Conservation (phyloP, 1,140 invertebrate species). For the Oryzaephilus surinamensis region DNA sequence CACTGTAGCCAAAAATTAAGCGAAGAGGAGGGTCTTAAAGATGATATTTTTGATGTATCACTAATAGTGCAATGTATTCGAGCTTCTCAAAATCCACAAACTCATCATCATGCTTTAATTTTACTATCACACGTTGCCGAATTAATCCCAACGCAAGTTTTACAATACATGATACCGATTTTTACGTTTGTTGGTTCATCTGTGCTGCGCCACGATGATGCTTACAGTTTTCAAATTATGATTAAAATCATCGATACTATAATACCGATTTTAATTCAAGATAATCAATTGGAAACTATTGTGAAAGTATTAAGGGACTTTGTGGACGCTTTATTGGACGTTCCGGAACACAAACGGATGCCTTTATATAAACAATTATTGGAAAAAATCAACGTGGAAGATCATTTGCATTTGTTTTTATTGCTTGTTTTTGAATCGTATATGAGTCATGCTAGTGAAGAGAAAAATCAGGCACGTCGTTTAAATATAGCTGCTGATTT, state of each 20-base stretch:
- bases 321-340: constrained; percentile 76
- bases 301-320: constrained; percentile 76
- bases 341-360: constrained; percentile 76
- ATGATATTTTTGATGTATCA: constrained; percentile 65
- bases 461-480: constrained; percentile 33
- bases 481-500: constrained; percentile 62
- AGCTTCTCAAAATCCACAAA: constrained; percentile 83
- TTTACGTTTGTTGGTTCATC: constrained; percentile 94
- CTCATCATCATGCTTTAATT: constrained; percentile 81
- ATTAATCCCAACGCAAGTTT: constrained; percentile 67
- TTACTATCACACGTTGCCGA: constrained; percentile 65
- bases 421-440: constrained; percentile 58
- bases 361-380: constrained; percentile 73
- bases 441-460: constrained; percentile 42
- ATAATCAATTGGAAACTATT: constrained; percentile 41
- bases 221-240: constrained; percentile 89
- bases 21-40: constrained; percentile 41
- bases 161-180: constrained; percentile 87
- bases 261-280: constrained; percentile 67
- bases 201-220: constrained; percentile 81
- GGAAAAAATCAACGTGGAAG: constrained; percentile 52
- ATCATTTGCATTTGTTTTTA: constrained; percentile 70
- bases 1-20: constrained; percentile 49
- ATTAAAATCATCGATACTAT: constrained; percentile 81
- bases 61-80: constrained; percentile 79